These are phyloP conservation scores for Anas platyrhynchos DNA, from an alignment of 2,113 vertebrate species.

Conservation along the genomic window DNA sequence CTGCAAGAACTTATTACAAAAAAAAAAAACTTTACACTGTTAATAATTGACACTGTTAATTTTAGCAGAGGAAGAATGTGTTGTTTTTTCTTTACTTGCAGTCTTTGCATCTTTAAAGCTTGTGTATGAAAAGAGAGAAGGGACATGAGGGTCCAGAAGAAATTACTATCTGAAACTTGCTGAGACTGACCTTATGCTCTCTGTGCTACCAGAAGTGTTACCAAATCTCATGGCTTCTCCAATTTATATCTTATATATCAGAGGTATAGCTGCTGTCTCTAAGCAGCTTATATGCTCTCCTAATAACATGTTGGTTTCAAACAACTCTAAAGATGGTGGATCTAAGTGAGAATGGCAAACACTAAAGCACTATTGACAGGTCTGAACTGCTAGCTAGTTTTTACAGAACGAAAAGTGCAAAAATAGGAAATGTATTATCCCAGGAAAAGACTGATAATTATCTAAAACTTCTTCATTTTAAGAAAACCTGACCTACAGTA, in stretches of 20 bases:
- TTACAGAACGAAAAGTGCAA: not conserved
- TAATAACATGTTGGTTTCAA: not conserved
- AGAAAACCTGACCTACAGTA: not conserved
- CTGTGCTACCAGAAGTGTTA: not conserved
- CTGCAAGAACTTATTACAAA: not conserved
- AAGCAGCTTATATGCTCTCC: not conserved
- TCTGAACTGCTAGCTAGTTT: not conserved
- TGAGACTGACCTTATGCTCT: not conserved
- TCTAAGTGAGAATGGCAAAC: not conserved
- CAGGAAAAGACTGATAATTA: not conserved
- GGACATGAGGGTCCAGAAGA: not conserved
- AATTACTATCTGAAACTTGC: not conserved
- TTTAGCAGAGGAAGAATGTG: not conserved
- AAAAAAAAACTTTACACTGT: not conserved
- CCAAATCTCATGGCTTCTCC: not conserved
- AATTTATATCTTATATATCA: not conserved
- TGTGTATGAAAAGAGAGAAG: not conserved
- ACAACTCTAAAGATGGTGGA: not conserved
- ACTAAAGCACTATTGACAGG: not conserved
- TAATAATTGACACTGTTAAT: not conserved
- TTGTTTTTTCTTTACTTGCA: not conserved
- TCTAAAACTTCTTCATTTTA: not conserved
- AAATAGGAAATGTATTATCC: not conserved
- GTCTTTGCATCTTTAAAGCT: not conserved
- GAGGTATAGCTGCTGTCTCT: not conserved